Percentiles rank a stretch among this genome's conserved stretches.
Conservation (phyloP, 2,797 vertebrate genomes). For the Hippoglossus hippoglossus region DNA sequence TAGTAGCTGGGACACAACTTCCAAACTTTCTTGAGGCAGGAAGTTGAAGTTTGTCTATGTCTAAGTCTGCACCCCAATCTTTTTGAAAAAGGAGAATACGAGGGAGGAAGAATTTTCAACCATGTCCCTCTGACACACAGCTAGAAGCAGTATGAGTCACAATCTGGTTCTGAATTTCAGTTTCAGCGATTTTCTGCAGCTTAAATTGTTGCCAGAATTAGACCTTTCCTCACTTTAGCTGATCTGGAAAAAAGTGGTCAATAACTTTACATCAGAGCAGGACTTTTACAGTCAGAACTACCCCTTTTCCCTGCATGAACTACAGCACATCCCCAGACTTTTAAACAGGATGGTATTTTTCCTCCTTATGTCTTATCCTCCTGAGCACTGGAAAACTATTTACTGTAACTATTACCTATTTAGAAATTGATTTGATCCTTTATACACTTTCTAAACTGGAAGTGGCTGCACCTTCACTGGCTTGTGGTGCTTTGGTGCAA, state of each 20-base stretch:
- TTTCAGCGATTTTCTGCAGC: conserved; percentile 25
- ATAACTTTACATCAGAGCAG: conserved; percentile 9
- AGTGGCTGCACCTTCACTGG: neutral
- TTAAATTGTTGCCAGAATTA: conserved; percentile 22
- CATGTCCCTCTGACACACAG: conserved; percentile 6
- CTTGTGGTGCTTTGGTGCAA: no score
- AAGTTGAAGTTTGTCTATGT: neutral
- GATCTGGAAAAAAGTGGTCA: conserved; percentile 22
- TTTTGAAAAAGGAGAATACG: conserved; percentile 1
- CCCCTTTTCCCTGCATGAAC: no score
- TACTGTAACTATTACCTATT: no score
- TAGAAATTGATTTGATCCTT: neutral
- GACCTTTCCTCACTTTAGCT: conserved; percentile 13
- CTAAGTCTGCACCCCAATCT: neutral
- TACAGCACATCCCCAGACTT: no score
- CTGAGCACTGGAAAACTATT: no score
- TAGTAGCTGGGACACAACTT: neutral
- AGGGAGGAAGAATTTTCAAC: conserved; percentile 12
- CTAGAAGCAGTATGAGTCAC: conserved; percentile 12
- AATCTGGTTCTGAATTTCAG: conserved; percentile 13
- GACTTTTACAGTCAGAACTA: neutral
- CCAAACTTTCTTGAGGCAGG: conserved; percentile 1
- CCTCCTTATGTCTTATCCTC: neutral
- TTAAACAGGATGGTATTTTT: neutral
- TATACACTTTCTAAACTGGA: neutral